Evolutionary conservation across 2,113 vertebrate species (phyloP).

Genomic region (Craseonycteris thonglongyai): DNA sequence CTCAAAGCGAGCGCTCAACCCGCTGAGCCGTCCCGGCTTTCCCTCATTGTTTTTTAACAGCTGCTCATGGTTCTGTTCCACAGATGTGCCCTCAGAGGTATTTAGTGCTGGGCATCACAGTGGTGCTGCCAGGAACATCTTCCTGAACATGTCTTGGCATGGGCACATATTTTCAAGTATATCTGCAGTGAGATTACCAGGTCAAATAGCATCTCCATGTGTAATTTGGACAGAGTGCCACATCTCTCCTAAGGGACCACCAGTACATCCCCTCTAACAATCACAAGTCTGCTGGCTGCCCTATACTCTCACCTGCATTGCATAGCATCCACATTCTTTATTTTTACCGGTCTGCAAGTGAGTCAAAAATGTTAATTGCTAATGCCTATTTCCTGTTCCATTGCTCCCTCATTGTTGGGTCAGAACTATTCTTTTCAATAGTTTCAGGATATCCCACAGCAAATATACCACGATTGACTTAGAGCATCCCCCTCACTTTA

Average conservation of each 20-base stretch:
- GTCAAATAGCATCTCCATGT: neutral
- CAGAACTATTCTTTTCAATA: neutral
- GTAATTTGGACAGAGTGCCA: neutral
- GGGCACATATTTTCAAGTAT: neutral
- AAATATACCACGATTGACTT: neutral
- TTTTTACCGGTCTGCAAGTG: neutral
- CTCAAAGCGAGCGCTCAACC: no score
- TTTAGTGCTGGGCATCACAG: neutral
- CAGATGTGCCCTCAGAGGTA: neutral
- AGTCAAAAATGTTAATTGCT: neutral
- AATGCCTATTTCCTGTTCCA: neutral
- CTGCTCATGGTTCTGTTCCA: neutral
- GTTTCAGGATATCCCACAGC: neutral
- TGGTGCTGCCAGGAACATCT: fast-evolving
- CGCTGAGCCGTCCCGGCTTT: no score
- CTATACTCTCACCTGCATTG: neutral
- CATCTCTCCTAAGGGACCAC: neutral
- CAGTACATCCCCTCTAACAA: neutral
- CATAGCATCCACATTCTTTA: neutral
- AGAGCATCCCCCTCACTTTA: neutral
- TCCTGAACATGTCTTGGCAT: fast-evolving
- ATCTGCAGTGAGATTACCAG: neutral
- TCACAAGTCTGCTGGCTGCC: neutral
- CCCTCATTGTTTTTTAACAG: neutral
- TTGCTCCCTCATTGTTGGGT: neutral